phyloP scores from a whole-genome alignment of 2,888 invertebrate species.

The Eledona agricola region DNA sequence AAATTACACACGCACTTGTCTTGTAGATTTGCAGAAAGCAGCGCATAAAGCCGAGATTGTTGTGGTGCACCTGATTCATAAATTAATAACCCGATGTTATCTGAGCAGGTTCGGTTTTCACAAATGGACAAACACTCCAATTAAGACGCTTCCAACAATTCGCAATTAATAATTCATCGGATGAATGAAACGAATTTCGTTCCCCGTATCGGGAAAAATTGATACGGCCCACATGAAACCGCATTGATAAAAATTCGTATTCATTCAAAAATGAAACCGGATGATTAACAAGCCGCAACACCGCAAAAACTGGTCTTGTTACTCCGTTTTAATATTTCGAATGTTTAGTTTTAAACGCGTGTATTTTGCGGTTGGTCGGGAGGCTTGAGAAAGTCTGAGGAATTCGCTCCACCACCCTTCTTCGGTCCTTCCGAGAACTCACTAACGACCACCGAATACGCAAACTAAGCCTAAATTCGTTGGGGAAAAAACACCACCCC shows the following conservation, averaged over 20 bases:
- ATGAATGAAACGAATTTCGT: constrained; percentile 21
- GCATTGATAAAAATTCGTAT: constrained; percentile 41
- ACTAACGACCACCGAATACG: constrained; percentile 1
- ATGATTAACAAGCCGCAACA: constrained; percentile 43
- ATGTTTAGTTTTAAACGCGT: constrained; percentile 36
- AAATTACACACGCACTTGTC: too few relatives aligned
- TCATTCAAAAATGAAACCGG: constrained; percentile 44
- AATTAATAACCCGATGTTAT: constrained; percentile 27
- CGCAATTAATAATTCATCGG: constrained; percentile 28
- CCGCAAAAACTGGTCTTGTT: constrained; percentile 40
- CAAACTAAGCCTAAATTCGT: background rate
- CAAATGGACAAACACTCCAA: constrained; percentile 22
- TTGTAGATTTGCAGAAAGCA: background rate
- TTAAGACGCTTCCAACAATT: constrained; percentile 28
- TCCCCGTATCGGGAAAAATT: constrained; percentile 23
- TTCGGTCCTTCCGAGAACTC: background rate
- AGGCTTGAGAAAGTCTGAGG: constrained; percentile 31
- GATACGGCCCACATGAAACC: constrained; percentile 43
- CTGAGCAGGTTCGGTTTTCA: constrained; percentile 14
- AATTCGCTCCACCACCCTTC: constrained; percentile 5
- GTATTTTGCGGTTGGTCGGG: constrained; percentile 36
- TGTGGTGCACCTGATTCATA: constrained; percentile 16
- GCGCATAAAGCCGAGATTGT: constrained; percentile 15
- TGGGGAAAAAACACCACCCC: constrained; percentile 4
- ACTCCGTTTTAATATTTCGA: constrained; percentile 36